These are phyloP conservation scores for Neosilurus hyrtlii DNA, from an alignment of 2,797 vertebrate species.

Conservation along the genomic window DNA sequence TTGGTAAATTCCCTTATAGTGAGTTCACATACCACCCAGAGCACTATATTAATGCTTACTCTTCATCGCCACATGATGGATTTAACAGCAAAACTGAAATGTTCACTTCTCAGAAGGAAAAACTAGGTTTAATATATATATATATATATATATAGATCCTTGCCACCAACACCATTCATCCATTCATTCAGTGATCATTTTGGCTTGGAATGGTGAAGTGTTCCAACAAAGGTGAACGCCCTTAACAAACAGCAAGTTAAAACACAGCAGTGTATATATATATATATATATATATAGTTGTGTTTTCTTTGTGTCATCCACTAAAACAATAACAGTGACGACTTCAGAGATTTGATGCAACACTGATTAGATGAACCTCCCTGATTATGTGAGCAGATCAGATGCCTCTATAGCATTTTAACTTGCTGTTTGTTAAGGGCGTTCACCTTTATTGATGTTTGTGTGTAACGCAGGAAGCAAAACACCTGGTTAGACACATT, in stretches of 20 bases:
- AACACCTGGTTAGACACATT: slow-evolving; percentile 23
- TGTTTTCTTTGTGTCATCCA: background rate
- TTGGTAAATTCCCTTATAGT: background rate
- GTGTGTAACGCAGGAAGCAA: slow-evolving; percentile 2
- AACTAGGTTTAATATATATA: background rate
- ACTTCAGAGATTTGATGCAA: slow-evolving; percentile 5
- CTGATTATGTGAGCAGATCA: background rate
- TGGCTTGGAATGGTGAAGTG: too few species aligned
- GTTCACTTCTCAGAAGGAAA: background rate
- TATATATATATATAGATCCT: too few species aligned
- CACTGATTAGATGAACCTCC: slow-evolving; percentile 12
- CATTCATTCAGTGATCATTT: too few species aligned
- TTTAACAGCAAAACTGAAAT: background rate
- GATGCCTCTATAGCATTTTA: background rate
- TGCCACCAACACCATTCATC: too few species aligned
- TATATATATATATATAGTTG: too few species aligned
- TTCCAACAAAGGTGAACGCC: too few species aligned
- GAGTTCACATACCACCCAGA: background rate
- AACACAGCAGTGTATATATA: too few species aligned
- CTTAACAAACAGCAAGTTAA: too few species aligned
- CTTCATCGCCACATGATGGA: background rate
- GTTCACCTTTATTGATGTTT: background rate
- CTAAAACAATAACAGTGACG: background rate
- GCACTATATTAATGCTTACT: background rate
- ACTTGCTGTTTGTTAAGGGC: background rate